phyloP scores from a whole-genome alignment of 2,113 vertebrate genomes.

The Progne subis region DNA sequence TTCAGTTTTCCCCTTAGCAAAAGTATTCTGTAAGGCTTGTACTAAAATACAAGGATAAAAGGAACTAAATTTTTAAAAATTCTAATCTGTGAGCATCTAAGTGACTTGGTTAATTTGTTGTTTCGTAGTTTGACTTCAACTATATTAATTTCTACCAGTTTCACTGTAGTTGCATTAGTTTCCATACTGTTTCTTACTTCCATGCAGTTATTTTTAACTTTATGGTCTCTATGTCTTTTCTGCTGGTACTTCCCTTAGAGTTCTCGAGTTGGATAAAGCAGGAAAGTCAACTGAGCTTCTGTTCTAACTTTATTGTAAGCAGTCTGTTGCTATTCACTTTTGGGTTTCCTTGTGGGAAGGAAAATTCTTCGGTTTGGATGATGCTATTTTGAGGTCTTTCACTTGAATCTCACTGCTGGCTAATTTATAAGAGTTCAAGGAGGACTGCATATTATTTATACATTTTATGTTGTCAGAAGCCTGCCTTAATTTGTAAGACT shows the following conservation, averaged over 20 bases:
- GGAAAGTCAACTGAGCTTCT: neutral
- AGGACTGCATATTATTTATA: conserved; percentile 11
- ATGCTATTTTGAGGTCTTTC: neutral
- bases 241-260: neutral
- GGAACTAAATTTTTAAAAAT: neutral
- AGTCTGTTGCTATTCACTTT: neutral
- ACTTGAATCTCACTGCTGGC: neutral
- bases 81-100: neutral
- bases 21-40: neutral
- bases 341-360: neutral
- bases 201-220: neutral
- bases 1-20: neutral
- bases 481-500: neutral
- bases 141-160: neutral
- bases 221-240: neutral
- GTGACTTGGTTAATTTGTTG: neutral
- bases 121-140: neutral
- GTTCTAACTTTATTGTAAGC: neutral
- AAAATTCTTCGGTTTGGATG: neutral
- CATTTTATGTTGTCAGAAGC: neutral
- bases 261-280: neutral
- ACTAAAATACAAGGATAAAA: neutral
- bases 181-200: neutral
- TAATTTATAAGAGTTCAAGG: conserved; percentile 3
- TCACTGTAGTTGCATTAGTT: neutral